Evolutionary conservation across 2,888 invertebrate genomes (phyloP).

Genomic region (Kuschelorhynchus macadamiae): DNA sequence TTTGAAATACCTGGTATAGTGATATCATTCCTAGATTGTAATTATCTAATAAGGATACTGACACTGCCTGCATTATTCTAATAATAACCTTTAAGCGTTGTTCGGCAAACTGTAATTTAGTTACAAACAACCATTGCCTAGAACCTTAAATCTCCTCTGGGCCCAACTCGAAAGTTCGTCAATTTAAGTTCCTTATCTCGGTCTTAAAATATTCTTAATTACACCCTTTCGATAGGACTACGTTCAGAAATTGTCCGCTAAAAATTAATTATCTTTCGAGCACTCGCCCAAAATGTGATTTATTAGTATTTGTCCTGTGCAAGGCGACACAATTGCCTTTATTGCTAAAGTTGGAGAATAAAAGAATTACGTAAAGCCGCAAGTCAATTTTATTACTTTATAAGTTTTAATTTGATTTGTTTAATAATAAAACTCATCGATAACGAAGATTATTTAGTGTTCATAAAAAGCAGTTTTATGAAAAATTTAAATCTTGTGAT

Average conservation of each 20-base stretch:
- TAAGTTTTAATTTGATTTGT: too few relatives aligned
- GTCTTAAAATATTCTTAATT: constrained; percentile 39
- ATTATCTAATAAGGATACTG: too few relatives aligned
- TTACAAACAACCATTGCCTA: constrained; percentile 1
- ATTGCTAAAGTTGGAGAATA: constrained; percentile 13
- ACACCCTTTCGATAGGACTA: constrained; percentile 20
- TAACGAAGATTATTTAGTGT: too few relatives aligned
- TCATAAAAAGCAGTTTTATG: too few relatives aligned
- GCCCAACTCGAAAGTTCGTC: constrained; percentile 13
- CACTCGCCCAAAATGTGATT: constrained; percentile 28
- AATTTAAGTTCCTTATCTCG: constrained; percentile 25
- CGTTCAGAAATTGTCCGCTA: constrained; percentile 25
- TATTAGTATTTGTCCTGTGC: constrained; percentile 28
- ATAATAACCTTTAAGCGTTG: not conserved
- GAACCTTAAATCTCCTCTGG: constrained; percentile 1
- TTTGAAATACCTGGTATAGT: too few relatives aligned
- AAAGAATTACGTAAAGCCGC: not conserved
- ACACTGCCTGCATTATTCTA: too few relatives aligned
- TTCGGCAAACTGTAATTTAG: not conserved
- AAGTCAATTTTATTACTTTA: not conserved
- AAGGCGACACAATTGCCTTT: constrained; percentile 30
- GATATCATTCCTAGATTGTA: too few relatives aligned
- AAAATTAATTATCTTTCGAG: constrained; percentile 38
- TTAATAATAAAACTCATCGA: too few relatives aligned
- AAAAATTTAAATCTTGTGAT: too few relatives aligned